Base-by-base conservation (phyloP, 2,113 vertebrate genomes). In the Microcebus lehilahytsara region DNA sequence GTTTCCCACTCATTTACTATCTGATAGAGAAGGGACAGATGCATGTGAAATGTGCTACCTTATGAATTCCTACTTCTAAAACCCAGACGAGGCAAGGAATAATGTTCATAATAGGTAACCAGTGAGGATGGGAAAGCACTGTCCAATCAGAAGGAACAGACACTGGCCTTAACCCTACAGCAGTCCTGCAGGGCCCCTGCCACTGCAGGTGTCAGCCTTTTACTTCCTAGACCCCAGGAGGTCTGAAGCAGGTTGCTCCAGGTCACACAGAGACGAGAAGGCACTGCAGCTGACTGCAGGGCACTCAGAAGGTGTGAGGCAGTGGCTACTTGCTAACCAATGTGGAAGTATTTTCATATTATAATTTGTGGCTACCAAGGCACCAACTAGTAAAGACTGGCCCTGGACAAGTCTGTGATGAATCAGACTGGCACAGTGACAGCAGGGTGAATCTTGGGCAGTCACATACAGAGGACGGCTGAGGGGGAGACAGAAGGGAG, bases 401-500 rank as follows among this genome's bases (percentile, higher is more conserved):
- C 66, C 30, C 64, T 42, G 11, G 37, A 46, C 37, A 71, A 64
- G 5, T 1, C 27, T 69, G 3, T 58, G 80, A 69, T 42, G 25
- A 74, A 19, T 78, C n/a, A 51, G 25, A 71, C 0, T 9, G 14
- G 46, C 49, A 69, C 2, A 27, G 8, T 25, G 58, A 74, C 0
- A 19, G 10, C 13, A 16, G 25, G 32, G 5, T 49, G 19, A 66
- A 4, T 16, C 17, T 23, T 66, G 42, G 25, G 10, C 4, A 60
- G 10, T 60, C 37, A 34, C 6, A 2, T 1, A 60, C 32, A 75
- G 71, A 84, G 56, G 9, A n/a, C 1, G 6, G 12, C 4, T 11
- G 11, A 22, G 1, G 49, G 20, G 62, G 17, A 32, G 0, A 7
- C 0, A 56, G 4, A 58, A 56, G 19, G 11, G 6, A 22, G 9